Base-by-base conservation (phyloP, 53 echinoderm and acorn worm species). In the Luidia sarsii region DNA sequence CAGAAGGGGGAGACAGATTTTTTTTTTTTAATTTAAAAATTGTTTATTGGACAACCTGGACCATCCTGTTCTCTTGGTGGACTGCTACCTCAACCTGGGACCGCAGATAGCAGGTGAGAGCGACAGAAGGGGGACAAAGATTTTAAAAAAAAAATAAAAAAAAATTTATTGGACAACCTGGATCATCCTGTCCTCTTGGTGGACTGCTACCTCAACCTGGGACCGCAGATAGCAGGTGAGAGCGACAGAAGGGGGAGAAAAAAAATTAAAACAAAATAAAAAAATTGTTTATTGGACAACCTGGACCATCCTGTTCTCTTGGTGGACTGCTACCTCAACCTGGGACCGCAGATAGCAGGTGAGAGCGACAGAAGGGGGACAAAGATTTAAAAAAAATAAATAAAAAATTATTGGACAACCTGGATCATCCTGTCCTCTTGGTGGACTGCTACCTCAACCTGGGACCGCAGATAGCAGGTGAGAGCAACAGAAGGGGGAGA, bases 371-470 rank as follows among this genome's bases (percentile, higher is more conserved):
- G n/a, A n/a, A n/a, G n/a, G n/a, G n/a, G n/a, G n/a, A n/a, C n/a
- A n/a, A n/a, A n/a, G n/a, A n/a, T n/a, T n/a, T n/a, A n/a, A n/a
- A n/a, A n/a, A n/a, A n/a, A n/a, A n/a, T n/a, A n/a, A n/a, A n/a
- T n/a, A n/a, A n/a, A n/a, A n/a, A n/a, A n/a, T n/a, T n/a, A n/a
- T n/a, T 88, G 18, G 87, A 77, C 28, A 87, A 92, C 35, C 21
- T 79, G 0, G 57, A 85, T 30, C 81, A 62, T 57, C 92, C 95
- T 1, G 90, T 95, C 35, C 70, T 95, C 56, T 71, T 82, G 2
- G 92, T 95, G 11, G 90, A 95, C 28, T 90, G 88, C 53, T 95
- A 95, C 64, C 61, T 92, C 29, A 92, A 88, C 65, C 80, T 95
- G 9, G 95, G 95, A 19, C 80, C 82, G 2, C 69, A 75, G 10